A percentile compares a stretch with the other conserved stretches of the same genome.
These are phyloP conservation scores for Cathartes aura DNA, from an alignment of 2,113 vertebrate genomes.

Conservation along the genomic window DNA sequence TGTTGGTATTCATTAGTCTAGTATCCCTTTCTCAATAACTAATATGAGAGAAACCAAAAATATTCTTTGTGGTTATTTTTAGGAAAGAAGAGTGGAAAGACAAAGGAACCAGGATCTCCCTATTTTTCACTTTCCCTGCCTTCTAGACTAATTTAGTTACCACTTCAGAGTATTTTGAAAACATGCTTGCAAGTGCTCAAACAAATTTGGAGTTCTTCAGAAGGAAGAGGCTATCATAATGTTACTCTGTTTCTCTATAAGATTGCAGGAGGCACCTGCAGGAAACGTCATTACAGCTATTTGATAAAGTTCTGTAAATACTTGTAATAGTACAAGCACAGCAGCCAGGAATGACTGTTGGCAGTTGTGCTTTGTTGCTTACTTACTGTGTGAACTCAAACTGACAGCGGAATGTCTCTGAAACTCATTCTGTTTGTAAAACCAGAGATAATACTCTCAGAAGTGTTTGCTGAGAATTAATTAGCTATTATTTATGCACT, in stretches of 20 bases:
- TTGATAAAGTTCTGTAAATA: not conserved
- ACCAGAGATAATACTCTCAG: not conserved
- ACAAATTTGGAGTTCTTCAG: not conserved
- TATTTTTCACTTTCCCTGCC: not conserved
- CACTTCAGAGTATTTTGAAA: not conserved
- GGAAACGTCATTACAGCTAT: not conserved
- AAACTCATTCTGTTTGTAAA: not conserved
- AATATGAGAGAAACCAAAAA: not conserved
- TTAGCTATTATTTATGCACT: not conserved
- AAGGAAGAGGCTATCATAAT: not conserved
- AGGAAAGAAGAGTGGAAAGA: not conserved
- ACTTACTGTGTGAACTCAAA: not conserved
- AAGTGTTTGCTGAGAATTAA: not conserved
- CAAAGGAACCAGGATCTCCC: not conserved
- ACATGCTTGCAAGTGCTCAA: not conserved
- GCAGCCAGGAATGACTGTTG: not conserved
- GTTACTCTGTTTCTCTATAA: not conserved
- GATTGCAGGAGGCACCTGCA: not conserved
- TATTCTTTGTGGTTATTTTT: not conserved
- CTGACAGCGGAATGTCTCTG: not conserved
- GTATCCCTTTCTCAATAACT: not conserved
- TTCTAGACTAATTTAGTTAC: not conserved
- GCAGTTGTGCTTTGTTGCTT: not conserved
- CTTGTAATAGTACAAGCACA: not conserved
- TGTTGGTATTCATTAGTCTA: not conserved